Base-by-base conservation (phyloP, 2,888 invertebrate species). In the Spodoptera picta region DNA sequence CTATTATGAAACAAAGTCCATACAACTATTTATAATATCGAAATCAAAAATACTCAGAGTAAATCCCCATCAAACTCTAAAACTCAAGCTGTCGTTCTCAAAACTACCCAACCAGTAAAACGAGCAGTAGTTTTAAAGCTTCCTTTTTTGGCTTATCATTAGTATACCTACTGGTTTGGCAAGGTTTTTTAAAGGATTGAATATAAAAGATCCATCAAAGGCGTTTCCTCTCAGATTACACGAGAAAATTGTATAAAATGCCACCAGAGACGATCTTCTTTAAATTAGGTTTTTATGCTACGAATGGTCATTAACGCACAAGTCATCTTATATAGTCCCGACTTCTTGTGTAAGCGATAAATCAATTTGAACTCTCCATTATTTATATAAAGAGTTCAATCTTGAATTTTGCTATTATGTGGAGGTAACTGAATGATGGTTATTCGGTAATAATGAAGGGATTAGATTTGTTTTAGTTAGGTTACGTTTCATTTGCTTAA, bases 201-300 rank as follows among this genome's bases (percentile, higher is more conserved):
- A 74, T 61, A 50, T 56, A 14, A 27, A 46, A 67, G 47, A 63
- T 65, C 60, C 55, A 77, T 75, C 62, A 75, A 66, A 50, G 50
- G 53, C 69, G 58, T 75, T 24, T 43, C 47, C 44, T 61, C 50
- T 24, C 51, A 65, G 23, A 36, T 71, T 48, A 65, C 49, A 64
- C 52, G 74, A 62, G 77, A 75, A 77, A 65, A 62, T 46, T 41
- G 52, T 49, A 51, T 58, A 58, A 64, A 31, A 47, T 36, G 46
- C 56, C 49, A 73, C 64, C 56, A 42, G 27, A 67, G 54, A 42
- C 64, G 65, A 65, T 63, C 65, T 55, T 10, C 51, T 67, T 67
- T 67, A 76, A 69, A 78, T 79, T 43, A 65, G 74, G 75, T 79
- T 79, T 76, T 72, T 70, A 50, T n/a, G 44, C 19, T 60, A 69